Percentiles rank a stretch among this genome's conserved stretches.
These are phyloP conservation scores for Lycopodina hypogea DNA, from an alignment of 37 sponge, comb jelly and placozoan genomes.

Conservation along the genomic window DNA sequence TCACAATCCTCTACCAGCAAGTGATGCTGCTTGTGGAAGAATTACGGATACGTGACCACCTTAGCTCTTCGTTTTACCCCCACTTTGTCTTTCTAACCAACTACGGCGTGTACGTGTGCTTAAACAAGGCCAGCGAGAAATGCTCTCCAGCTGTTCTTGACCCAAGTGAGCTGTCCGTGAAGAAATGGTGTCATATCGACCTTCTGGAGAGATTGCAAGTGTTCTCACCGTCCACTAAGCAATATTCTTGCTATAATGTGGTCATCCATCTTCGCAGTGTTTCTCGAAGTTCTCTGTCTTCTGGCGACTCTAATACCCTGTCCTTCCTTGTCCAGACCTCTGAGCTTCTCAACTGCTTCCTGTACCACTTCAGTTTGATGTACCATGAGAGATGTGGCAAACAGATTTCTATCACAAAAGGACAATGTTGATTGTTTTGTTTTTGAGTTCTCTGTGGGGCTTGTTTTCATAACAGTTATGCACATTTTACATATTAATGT, in stretches of 20 bases:
- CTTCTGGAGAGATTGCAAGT: conserved; percentile 22
- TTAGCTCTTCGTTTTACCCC: conserved; percentile 16
- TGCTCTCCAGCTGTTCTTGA: conserved; percentile 25
- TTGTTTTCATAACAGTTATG: neutral
- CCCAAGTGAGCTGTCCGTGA: conserved; percentile 25
- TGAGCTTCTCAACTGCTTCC: conserved; percentile 14
- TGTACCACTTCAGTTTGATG: conserved; percentile 19
- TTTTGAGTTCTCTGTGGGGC: no score
- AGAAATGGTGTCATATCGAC: conserved; percentile 58
- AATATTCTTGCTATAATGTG: neutral
- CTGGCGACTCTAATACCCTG: conserved; percentile 13
- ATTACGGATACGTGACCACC: conserved; percentile 7
- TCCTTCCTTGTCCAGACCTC: conserved; percentile 20
- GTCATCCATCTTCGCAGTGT: conserved; percentile 1
- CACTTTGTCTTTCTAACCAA: conserved; percentile 54
- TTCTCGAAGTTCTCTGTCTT: neutral
- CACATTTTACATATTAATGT: neutral
- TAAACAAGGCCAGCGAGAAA: neutral
- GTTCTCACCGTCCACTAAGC: neutral
- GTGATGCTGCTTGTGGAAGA: conserved; percentile 50
- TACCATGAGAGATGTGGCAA: conserved; percentile 34
- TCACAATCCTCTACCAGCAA: conserved; percentile 38
- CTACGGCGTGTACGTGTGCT: conserved; percentile 46
- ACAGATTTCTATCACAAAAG: conserved; percentile 10
- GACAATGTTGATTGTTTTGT: neutral